phyloP scores from a whole-genome alignment of 2,888 invertebrate species.

The Lissonota sp. region DNA sequence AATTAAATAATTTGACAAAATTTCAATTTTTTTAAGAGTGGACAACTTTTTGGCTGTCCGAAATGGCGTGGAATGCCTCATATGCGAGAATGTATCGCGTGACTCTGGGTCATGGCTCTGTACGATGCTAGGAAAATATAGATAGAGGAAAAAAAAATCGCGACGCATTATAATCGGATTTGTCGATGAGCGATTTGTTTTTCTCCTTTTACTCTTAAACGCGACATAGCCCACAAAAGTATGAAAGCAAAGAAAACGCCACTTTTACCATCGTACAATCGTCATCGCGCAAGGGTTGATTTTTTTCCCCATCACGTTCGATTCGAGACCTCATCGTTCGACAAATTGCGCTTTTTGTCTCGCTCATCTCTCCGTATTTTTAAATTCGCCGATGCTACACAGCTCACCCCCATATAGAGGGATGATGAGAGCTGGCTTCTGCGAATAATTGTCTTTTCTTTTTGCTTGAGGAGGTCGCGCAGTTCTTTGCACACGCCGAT shows the following conservation, averaged over 20 bases:
- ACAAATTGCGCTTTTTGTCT: not conserved
- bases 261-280: too few relatives aligned
- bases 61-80: too few relatives aligned
- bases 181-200: not conserved
- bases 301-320: too few relatives aligned
- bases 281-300: too few relatives aligned
- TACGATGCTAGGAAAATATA: not conserved
- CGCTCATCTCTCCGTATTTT: too few relatives aligned
- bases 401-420: not conserved
- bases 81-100: slow-evolving; percentile 45
- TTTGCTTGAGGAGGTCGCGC: not conserved
- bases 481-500: not conserved
- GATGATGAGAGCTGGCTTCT: not conserved
- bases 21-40: too few relatives aligned
- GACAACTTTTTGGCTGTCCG: too few relatives aligned
- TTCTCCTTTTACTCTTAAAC: too few relatives aligned
- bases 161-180: not conserved
- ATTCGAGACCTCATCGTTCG: not conserved
- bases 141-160: slow-evolving; percentile 4
- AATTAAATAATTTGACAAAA: too few relatives aligned
- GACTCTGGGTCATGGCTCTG: slow-evolving; percentile 57
- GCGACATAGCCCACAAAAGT: too few relatives aligned
- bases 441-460: slow-evolving; percentile 1
- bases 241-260: too few relatives aligned
- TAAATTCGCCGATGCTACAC: too few relatives aligned